Evolutionary conservation across 2,888 invertebrate genomes (phyloP).

Genomic region (Dolomedes plantarius): DNA sequence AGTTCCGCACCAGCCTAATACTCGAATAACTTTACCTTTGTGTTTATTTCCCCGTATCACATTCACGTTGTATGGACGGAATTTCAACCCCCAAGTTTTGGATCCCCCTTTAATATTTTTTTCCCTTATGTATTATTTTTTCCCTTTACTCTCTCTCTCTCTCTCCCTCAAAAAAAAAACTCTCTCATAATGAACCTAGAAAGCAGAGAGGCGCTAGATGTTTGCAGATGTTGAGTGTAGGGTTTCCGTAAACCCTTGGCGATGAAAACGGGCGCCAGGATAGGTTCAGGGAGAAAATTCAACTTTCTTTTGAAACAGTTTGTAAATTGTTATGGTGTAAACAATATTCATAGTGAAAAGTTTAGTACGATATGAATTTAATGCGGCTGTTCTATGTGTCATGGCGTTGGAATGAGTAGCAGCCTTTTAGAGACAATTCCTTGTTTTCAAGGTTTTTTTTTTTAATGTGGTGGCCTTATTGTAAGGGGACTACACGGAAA

Average conservation of each 20-base stretch:
- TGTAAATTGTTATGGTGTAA: too few species aligned
- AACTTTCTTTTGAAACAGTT: too few species aligned
- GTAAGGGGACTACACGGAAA: too few species aligned
- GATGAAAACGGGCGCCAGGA: conserved; percentile 12
- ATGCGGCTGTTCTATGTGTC: too few species aligned
- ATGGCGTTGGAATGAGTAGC: too few species aligned
- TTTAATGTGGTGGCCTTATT: too few species aligned
- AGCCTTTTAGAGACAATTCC: too few species aligned
- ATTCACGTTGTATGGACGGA: not conserved
- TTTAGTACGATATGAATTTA: too few species aligned
- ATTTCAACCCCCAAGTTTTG: conserved; percentile 4
- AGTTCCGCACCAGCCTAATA: not conserved
- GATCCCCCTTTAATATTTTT: not conserved
- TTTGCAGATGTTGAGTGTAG: conserved; percentile 23
- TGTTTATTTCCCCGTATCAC: conserved; percentile 26
- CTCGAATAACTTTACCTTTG: conserved; percentile 35
- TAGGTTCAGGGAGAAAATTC: too few species aligned
- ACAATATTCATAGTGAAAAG: too few species aligned
- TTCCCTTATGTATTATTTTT: not conserved
- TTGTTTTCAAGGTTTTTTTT: too few species aligned
- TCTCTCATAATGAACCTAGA: conserved; percentile 31
- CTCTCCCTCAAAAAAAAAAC: conserved; percentile 28
- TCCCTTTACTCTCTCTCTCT: not conserved
- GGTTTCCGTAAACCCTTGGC: conserved; percentile 32
- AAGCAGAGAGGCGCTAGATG: conserved; percentile 26